Evolutionary conservation across 2,888 invertebrate genomes (phyloP), one percentile per base, ranked within the genome.

Genomic region (Blera fallax): DNA sequence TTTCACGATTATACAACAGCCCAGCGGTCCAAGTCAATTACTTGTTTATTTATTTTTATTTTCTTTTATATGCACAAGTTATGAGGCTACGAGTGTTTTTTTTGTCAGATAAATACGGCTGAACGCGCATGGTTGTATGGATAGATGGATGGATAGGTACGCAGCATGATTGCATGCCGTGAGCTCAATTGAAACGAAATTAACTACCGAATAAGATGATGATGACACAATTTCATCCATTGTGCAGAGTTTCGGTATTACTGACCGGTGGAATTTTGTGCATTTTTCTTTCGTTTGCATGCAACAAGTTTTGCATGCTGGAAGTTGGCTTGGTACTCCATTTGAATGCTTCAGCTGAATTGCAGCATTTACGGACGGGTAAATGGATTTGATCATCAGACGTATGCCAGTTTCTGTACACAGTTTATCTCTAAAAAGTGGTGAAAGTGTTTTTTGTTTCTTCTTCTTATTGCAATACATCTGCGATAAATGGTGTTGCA

Each of bases 141-240:
- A 56, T 32, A 34, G 32, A 50, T 21, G 6, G 27, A 48, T 18
- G 21, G 0, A 29, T 24, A 10, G 7, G 18, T 16, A 29, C 37
- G 48, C 32, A 34, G 27, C 65, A 16, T 8, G 34, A 45, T 32
- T 50, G 40, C 69, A 64, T 64, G 70, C 70, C 56, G 43, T 56
- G 69, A 62, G 77, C 62, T 50, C 62, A 64, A 56, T 82, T 27
- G 50, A 40, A 58, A 27, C 27, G 43, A 50, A 67, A 43, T 69
- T 67, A 54, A 54, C 69, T 58, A 52, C 58, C 40, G 70, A 64
- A 64, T 34, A 32, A 27, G 62, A 52, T 45, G 27, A 58, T 67
- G 80, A 77, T 82, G 77, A 58, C 70, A 77, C 77, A 82, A 65
- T 77, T 77, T 58, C 43, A 48, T 40, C 21, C 21, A 62, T 50